These are phyloP conservation scores for Crotalus tigris DNA, from an alignment of 2,113 vertebrate species.

Conservation along the genomic window DNA sequence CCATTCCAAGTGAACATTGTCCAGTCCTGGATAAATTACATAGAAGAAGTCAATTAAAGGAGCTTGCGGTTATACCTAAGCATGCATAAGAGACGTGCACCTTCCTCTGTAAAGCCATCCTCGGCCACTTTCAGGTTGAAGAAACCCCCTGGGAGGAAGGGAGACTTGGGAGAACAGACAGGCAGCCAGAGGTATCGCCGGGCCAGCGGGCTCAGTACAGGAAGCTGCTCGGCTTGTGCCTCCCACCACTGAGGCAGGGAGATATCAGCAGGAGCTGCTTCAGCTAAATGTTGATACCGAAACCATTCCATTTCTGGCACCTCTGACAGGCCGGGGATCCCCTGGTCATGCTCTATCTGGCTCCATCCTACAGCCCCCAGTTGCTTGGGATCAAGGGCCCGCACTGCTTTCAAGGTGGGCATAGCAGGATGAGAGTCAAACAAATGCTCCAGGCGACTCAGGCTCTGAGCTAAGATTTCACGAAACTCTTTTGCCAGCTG, in stretches of 20 bases:
- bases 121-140: not conserved
- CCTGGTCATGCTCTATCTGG: not conserved
- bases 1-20: no score
- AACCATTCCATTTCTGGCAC: conserved; percentile 24
- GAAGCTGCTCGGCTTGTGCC: conserved; percentile 5
- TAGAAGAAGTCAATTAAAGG: not conserved
- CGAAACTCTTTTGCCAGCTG: not conserved
- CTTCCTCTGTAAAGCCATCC: not conserved
- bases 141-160: not conserved
- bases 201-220: not conserved
- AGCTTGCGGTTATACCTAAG: conserved; percentile 1
- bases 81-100: not conserved
- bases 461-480: not conserved
- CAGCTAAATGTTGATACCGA: conserved; percentile 1
- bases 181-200: conserved; percentile 9
- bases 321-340: not conserved
- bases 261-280: not conserved
- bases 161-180: conserved; percentile 10
- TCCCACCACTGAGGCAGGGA: conserved; percentile 24
- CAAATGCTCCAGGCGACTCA: not conserved
- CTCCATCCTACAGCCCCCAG: conserved; percentile 1
- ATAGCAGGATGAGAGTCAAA: not conserved
- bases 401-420: conserved; percentile 5
- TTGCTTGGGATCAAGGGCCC: conserved; percentile 9
- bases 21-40: not conserved